phyloP scores from a whole-genome alignment of 2,797 vertebrate species.

The Coluber constrictor region DNA sequence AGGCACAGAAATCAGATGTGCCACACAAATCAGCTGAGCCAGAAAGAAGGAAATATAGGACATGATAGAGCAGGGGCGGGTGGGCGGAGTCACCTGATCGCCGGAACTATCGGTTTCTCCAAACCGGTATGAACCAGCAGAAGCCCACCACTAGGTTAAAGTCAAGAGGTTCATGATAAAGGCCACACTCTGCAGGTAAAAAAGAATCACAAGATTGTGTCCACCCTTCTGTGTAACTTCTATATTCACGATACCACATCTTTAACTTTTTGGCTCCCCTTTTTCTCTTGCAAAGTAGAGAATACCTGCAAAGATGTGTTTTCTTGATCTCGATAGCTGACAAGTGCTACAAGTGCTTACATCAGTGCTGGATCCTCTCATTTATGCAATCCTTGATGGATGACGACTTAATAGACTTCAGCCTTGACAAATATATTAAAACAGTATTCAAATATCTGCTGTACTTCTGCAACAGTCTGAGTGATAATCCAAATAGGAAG shows the following conservation, averaged over 20 bases:
- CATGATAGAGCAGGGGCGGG: no score
- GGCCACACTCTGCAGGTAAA: not conserved
- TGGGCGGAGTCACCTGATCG: no score
- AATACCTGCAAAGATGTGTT: not conserved
- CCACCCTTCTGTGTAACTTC: not conserved
- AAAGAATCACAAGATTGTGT: not conserved
- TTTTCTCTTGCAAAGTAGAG: not conserved
- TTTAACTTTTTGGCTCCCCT: not conserved
- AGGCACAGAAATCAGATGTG: no score
- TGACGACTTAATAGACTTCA: not conserved
- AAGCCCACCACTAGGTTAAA: not conserved
- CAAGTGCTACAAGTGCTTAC: no score
- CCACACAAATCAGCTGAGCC: no score
- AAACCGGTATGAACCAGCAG: no score
- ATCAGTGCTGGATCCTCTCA: not conserved
- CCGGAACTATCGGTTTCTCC: no score
- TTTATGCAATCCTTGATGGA: slow-evolving; percentile 2
- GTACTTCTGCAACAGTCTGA: not conserved
- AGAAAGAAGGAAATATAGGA: no score
- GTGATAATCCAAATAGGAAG: not conserved
- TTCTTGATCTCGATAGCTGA: not conserved
- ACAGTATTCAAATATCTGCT: not conserved
- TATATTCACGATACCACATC: not conserved
- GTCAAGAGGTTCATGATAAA: not conserved
- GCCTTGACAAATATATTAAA: slow-evolving; percentile 4